Percentiles rank a stretch among this genome's conserved stretches.
Evolutionary conservation across 2,888 invertebrate species (phyloP).

Genomic region (Notodonta dromedarius): DNA sequence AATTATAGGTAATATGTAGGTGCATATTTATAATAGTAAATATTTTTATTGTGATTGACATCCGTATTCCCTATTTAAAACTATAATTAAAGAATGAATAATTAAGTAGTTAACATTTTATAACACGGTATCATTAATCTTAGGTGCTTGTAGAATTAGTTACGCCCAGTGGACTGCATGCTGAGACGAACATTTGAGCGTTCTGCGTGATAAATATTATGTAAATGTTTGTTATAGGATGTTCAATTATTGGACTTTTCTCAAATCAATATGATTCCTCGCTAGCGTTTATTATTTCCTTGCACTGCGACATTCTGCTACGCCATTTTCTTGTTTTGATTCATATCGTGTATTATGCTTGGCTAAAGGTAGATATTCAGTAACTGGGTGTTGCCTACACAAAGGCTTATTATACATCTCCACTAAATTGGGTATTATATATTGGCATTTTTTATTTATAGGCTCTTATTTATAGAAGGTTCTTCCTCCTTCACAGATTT

Average conservation of each 20-base stretch:
- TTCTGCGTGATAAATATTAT: constrained; percentile 9
- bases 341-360: no score
- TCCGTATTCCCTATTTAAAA: constrained; percentile 42
- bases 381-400: no score
- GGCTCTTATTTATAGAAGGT: no score
- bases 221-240: constrained; percentile 3
- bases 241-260: neutral
- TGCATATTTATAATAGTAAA: constrained; percentile 15
- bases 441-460: no score
- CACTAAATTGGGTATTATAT: no score
- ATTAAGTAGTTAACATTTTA: constrained; percentile 45
- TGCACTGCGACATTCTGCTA: neutral
- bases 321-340: neutral
- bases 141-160: constrained; percentile 22
- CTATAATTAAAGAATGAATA: constrained; percentile 47
- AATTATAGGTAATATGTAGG: constrained; percentile 13
- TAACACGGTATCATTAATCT: constrained; percentile 38
- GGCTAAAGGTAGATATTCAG: no score
- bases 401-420: no score
- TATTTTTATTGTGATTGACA: constrained; percentile 42
- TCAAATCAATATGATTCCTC: neutral
- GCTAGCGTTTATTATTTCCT: neutral
- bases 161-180: constrained; percentile 17
- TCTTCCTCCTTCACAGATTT: no score
- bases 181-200: constrained; percentile 8